Evolutionary conservation across 2,113 vertebrate species (phyloP).

Genomic region (Aythya baeri): DNA sequence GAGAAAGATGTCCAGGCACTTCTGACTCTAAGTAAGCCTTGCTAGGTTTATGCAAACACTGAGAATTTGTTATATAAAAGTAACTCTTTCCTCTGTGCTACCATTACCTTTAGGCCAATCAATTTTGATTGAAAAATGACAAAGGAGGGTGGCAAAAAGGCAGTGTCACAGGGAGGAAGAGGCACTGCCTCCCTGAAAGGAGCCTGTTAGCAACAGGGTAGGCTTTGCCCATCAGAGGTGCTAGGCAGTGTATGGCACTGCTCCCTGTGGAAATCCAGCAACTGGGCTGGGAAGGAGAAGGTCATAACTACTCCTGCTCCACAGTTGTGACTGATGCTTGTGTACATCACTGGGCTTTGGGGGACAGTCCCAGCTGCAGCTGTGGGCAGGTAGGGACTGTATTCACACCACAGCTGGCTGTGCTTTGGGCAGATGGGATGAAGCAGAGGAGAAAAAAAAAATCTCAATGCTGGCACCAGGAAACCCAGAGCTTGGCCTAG

Average conservation of each 20-base stretch:
- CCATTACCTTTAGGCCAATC: neutral
- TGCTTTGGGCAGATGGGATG: neutral
- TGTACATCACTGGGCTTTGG: neutral
- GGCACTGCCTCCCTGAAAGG: neutral
- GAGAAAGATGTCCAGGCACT: neutral
- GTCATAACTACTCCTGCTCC: neutral
- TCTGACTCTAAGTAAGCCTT: neutral
- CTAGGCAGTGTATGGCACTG: neutral
- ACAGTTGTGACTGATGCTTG: neutral
- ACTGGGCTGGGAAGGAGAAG: neutral
- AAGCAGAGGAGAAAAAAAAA: neutral
- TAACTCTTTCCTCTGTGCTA: neutral
- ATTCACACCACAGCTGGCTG: neutral
- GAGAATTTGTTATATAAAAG: neutral
- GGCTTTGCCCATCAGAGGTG: neutral
- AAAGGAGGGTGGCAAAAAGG: neutral
- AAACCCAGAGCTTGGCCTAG: neutral
- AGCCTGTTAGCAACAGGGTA: neutral
- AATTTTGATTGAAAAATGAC: neutral
- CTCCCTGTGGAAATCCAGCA: neutral
- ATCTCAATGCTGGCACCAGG: neutral
- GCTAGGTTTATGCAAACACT: neutral
- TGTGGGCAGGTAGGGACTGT: neutral
- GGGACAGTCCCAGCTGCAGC: neutral
- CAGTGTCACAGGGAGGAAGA: neutral